A percentile compares a stretch with the other conserved stretches of the same genome.
Evolutionary conservation across 2,888 invertebrate genomes (phyloP).

Genomic region (Urechis unicinctus): DNA sequence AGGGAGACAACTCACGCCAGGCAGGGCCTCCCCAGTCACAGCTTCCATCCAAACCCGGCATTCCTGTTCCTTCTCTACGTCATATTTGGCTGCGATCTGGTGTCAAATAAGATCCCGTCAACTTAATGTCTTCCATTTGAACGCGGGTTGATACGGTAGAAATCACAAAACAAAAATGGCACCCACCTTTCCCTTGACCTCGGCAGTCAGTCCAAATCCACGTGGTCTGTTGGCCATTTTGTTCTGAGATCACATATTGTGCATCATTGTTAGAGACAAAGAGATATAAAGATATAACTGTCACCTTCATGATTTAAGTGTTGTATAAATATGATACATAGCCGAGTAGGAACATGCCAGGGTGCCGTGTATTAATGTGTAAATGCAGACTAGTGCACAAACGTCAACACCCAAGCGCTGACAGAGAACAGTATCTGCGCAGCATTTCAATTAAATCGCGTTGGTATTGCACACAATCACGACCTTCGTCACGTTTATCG

Average conservation of each 20-base stretch:
- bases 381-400: too few species aligned
- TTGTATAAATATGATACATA: too few species aligned
- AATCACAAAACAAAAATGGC: too few species aligned
- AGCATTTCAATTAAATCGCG: too few species aligned
- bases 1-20: constrained; percentile 9
- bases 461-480: too few species aligned
- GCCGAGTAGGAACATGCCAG: too few species aligned
- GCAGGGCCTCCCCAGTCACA: constrained; percentile 24
- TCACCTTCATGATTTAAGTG: too few species aligned
- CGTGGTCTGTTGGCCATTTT: constrained; percentile 34
- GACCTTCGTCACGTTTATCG: too few species aligned
- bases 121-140: neutral
- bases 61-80: constrained; percentile 31
- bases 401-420: too few species aligned
- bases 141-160: neutral
- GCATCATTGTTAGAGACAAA: neutral
- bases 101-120: constrained; percentile 2
- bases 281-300: too few species aligned
- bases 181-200: constrained; percentile 68
- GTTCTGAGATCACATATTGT: neutral
- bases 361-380: too few species aligned
- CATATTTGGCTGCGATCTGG: constrained; percentile 40
- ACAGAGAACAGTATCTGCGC: too few species aligned
- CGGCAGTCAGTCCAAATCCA: constrained; percentile 33
- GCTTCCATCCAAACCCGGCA: constrained; percentile 39